Conservation (phyloP, 2,113 vertebrate genomes). For the Hypomesus transpacificus region DNA sequence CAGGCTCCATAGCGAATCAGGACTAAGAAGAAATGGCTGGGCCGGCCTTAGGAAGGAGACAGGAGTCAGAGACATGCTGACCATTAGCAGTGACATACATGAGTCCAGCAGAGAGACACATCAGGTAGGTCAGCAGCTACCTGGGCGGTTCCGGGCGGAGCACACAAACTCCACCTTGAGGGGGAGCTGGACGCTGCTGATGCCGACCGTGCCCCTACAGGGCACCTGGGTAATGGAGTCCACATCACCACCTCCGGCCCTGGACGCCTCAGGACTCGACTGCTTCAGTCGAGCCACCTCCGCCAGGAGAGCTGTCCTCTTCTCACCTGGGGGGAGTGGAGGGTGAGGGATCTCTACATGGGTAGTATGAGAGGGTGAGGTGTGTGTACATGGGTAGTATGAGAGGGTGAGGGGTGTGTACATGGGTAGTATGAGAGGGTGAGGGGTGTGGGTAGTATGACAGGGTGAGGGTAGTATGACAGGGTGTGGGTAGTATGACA, state of each 20-base stretch:
- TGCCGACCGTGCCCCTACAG: slow-evolving; percentile 69
- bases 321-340: slow-evolving; percentile 63
- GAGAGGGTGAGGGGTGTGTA: background rate
- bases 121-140: slow-evolving; percentile 37
- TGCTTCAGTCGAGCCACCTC: slow-evolving; percentile 64
- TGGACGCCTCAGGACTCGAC: slow-evolving; percentile 21
- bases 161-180: slow-evolving; percentile 78
- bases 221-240: slow-evolving; percentile 47
- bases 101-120: background rate
- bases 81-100: no score
- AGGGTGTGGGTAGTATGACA: no score
- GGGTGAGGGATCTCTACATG: no score
- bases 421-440: background rate
- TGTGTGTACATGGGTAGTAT: no score
- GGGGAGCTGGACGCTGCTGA: slow-evolving; percentile 72
- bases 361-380: background rate
- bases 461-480: background rate
- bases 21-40: slow-evolving; percentile 76
- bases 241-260: slow-evolving; percentile 9
- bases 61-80: no score
- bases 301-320: slow-evolving; percentile 62
- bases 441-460: no score
- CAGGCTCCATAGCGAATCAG: slow-evolving; percentile 73
- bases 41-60: slow-evolving; percentile 51
- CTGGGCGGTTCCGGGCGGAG: slow-evolving; percentile 60